Evolutionary conservation across 1,140 invertebrate species (phyloP), one percentile per base, ranked within the genome.

Genomic region (Liolophura sinensis): DNA sequence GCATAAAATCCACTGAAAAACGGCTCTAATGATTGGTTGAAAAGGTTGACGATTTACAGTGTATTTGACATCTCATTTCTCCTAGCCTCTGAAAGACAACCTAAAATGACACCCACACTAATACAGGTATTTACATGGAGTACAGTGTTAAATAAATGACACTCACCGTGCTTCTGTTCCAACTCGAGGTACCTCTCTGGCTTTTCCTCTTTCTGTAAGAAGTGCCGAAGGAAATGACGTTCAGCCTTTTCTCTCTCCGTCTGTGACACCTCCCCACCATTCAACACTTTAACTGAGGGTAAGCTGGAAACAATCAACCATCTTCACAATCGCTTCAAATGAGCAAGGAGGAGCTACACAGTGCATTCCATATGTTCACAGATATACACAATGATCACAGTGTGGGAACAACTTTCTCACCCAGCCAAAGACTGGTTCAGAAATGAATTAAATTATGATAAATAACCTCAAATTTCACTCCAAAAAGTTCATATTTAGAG

Each of bases 161-260:
- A n/a, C 67, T n/a, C 67, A 79, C 78, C 78, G 72, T 79, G 78
- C 66, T 78, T 79, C 22, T 64, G 56, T 58, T 75, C 72, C 46
- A 79, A 63, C 50, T 73, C 65, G n/a, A 58, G 20, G 63, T 70
- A 75, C 65, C 70, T 65, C 14, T 62, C 61, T 55, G 78, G 70
- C 55, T 76, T 74, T 6, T 72, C 62, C 16, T 68, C 52, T 24
- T 65, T 58, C n/a, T 78, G 72, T 52, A 71, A 55, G 25, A 72
- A 78, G 60, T 73, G 71, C 40, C 78, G 67, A 7, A 79, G 24
- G 62, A 67, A 79, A 62, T 74, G 69, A 27, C 74, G 40, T 56
- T 79, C 78, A 0, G 78, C 69, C 59, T 78, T 79, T 0, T 79
- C 78, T 66, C 74, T 67, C 57, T 78, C 76, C n/a, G 60, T 75